phyloP scores from a whole-genome alignment of 2,888 invertebrate species.

The Ischnus inquisitorius region DNA sequence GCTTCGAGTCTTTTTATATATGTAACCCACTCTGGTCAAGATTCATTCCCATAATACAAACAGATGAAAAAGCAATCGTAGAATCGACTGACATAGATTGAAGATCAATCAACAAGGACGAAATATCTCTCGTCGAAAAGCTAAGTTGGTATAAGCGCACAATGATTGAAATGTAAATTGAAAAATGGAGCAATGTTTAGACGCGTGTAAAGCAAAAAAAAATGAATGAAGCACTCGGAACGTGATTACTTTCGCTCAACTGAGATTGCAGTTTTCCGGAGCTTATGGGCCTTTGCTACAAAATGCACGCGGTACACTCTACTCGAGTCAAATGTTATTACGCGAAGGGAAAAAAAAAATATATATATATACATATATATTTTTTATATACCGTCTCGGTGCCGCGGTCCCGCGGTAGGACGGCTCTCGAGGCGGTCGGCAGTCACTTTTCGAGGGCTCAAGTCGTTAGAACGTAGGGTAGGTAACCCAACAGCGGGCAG shows the following conservation, averaged over 20 bases:
- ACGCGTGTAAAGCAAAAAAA: neutral
- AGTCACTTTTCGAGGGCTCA: slow-evolving; percentile 50
- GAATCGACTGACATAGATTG: too few relatives aligned
- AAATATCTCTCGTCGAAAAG: neutral
- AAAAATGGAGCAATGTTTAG: neutral
- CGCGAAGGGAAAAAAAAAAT: slow-evolving; percentile 49
- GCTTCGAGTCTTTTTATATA: too few relatives aligned
- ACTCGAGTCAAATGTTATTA: slow-evolving; percentile 64
- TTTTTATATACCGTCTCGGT: slow-evolving; percentile 41
- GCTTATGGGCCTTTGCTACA: slow-evolving; percentile 19
- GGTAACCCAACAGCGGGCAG: slow-evolving; percentile 11
- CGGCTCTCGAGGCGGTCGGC: slow-evolving; percentile 21
- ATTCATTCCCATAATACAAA: too few relatives aligned
- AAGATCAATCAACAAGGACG: neutral
- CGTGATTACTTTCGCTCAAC: neutral
- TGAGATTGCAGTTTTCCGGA: slow-evolving; percentile 1
- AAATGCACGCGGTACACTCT: slow-evolving; percentile 41
- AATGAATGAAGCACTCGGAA: neutral
- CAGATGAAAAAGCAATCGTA: too few relatives aligned
- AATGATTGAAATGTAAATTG: neutral
- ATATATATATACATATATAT: slow-evolving; percentile 42
- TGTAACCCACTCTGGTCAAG: too few relatives aligned
- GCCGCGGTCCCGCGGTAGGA: neutral
- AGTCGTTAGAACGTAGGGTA: slow-evolving; percentile 43
- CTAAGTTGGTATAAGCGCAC: neutral